These are phyloP conservation scores for Megalurothrips usitatus DNA, from an alignment of 2,888 invertebrate species.

Conservation along the genomic window DNA sequence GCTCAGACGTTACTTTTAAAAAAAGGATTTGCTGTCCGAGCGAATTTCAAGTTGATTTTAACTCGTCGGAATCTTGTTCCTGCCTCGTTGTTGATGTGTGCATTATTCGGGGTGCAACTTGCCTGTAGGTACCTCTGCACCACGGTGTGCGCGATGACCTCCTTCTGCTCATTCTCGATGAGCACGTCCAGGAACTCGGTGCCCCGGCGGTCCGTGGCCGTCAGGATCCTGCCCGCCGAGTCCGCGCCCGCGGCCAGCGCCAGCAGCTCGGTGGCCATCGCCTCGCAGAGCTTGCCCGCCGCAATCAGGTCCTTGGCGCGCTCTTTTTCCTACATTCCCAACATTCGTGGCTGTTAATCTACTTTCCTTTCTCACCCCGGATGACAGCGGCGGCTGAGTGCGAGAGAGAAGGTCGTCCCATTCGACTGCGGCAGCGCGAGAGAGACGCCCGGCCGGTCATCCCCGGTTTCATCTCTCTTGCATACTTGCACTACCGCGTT, in stretches of 20 bases:
- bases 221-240: slow-evolving; percentile 89
- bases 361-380: no score
- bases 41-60: no score
- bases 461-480: no score
- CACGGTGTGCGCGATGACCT: slow-evolving; percentile 94
- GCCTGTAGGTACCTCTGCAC: slow-evolving; percentile 94
- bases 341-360: slow-evolving; percentile 22
- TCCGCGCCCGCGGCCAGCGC: slow-evolving; percentile 91
- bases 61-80: no score
- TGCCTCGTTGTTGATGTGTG: no score
- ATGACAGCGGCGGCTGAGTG: no score
- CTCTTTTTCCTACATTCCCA: slow-evolving; percentile 78
- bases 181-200: slow-evolving; percentile 93
- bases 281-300: slow-evolving; percentile 94
- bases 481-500: no score
- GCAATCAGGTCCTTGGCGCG: slow-evolving; percentile 93
- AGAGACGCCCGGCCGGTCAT: no score
- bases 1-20: no score
- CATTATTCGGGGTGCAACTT: slow-evolving; percentile 42
- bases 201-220: slow-evolving; percentile 90
- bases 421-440: no score
- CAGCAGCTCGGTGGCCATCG: slow-evolving; percentile 94
- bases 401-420: no score
- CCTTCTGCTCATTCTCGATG: slow-evolving; percentile 98
- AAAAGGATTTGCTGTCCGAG: no score